Percentiles rank a stretch among this genome's conserved stretches.
phyloP scores from a whole-genome alignment of 2,888 invertebrate genomes.

The Aspidiotus rigidus region DNA sequence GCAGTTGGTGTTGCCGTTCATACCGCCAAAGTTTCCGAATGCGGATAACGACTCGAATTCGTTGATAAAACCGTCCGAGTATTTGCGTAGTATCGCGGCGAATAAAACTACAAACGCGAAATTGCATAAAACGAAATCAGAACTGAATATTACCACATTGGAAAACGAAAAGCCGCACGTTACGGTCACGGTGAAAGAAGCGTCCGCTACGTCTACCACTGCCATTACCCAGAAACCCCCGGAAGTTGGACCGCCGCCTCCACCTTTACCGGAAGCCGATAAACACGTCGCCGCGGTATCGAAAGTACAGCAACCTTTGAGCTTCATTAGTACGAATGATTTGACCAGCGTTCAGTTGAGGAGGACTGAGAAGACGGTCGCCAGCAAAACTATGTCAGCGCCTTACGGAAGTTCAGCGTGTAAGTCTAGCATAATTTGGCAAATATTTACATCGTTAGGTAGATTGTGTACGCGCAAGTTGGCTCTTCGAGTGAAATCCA shows the following conservation, averaged over 20 bases:
- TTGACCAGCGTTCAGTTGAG: conserved; percentile 72
- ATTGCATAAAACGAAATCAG: conserved; percentile 24
- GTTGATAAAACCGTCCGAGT: conserved; percentile 86
- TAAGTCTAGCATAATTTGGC: conserved; percentile 3
- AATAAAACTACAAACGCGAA: conserved; percentile 19
- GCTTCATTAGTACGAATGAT: conserved; percentile 78
- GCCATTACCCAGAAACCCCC: conserved; percentile 43
- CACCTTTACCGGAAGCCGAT: conserved; percentile 44
- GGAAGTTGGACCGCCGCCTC: conserved; percentile 44
- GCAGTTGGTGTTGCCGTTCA: conserved; percentile 77
- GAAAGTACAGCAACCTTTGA: conserved; percentile 64
- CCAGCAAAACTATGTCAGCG: conserved; percentile 76
- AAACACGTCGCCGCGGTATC: conserved; percentile 43
- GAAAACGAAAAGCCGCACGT: conserved; percentile 12
- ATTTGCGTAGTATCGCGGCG: conserved; percentile 68
- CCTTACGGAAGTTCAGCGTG: conserved; percentile 45
- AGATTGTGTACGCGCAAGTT: too few species aligned
- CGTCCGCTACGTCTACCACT: conserved; percentile 47
- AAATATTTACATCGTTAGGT: too few species aligned
- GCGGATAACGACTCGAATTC: conserved; percentile 68
- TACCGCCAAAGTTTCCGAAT: conserved; percentile 73
- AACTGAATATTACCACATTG: conserved; percentile 17
- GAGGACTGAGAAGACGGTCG: conserved; percentile 64
- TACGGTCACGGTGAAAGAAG: conserved; percentile 12
- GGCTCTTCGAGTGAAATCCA: too few species aligned